A percentile compares a stretch with the other conserved stretches of the same genome.
Conservation (phyloP, 2,113 vertebrate genomes). For the Danio rerio region GRCz12tu NC_133195.1:44216001-44216500, state of each 20-base stretch:
- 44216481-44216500: constrained; percentile 39
- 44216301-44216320: constrained; percentile 44
- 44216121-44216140: too few species aligned
- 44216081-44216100: too few species aligned
- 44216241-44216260: constrained; percentile 51
- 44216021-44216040: too few species aligned
- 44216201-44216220: constrained; percentile 38
- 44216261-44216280: constrained; percentile 63
- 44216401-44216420: constrained; percentile 61
- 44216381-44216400: constrained; percentile 42
- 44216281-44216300: constrained; percentile 54
- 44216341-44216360: constrained; percentile 77
- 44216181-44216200: background rate
- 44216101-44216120: too few species aligned
- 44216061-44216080: too few species aligned
- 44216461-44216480: constrained; percentile 50
- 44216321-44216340: constrained; percentile 73
- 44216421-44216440: constrained; percentile 54
- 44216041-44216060: too few species aligned
- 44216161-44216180: too few species aligned
- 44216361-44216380: constrained; percentile 66
- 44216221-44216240: constrained; percentile 49
- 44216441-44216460: constrained; percentile 44
- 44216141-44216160: too few species aligned
- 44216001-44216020: too few species aligned